A percentile compares a stretch with the other conserved stretches of the same genome.
Conservation (phyloP, 2,888 invertebrate species). For the Melieria omissa region DNA sequence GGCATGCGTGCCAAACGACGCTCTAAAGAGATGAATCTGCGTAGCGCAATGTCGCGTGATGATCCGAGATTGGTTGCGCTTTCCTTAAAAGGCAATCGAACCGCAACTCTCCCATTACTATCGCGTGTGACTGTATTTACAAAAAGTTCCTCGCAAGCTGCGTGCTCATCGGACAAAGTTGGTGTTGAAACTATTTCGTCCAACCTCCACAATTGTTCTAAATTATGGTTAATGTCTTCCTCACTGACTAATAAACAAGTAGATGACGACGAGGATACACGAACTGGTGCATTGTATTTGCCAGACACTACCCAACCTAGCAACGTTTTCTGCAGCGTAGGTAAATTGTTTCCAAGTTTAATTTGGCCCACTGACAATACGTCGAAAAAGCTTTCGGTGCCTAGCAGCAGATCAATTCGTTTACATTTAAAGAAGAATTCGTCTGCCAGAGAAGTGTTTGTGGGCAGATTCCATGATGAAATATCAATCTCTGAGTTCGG, state of each 20-base stretch:
- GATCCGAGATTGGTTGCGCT: constrained; percentile 33
- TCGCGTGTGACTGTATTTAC: constrained; percentile 6
- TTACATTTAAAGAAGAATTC: constrained; percentile 39
- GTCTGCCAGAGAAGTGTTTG: constrained; percentile 36
- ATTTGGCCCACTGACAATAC: constrained; percentile 41
- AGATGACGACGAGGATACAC: not conserved
- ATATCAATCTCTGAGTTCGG: constrained; percentile 31
- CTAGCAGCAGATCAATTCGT: constrained; percentile 36
- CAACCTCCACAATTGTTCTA: constrained; percentile 25
- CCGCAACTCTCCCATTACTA: constrained; percentile 15
- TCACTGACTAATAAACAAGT: constrained; percentile 2
- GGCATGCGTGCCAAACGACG: constrained; percentile 27
- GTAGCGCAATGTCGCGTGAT: constrained; percentile 37
- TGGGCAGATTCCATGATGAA: constrained; percentile 34
- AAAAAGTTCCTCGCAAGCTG: constrained; percentile 31
- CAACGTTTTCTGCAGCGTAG: constrained; percentile 37
- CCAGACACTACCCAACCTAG: constrained; percentile 38
- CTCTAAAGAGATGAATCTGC: constrained; percentile 36
- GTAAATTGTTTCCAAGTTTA: constrained; percentile 35
- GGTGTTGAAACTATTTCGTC: constrained; percentile 19
- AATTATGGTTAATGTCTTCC: constrained; percentile 18
- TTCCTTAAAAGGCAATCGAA: constrained; percentile 39
- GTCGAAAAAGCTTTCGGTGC: constrained; percentile 39
- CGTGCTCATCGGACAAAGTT: constrained; percentile 30
- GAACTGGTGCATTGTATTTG: constrained; percentile 18